Base-by-base conservation (phyloP, 2,888 invertebrate species). In the Rhagophthalmus giganteus region DNA sequence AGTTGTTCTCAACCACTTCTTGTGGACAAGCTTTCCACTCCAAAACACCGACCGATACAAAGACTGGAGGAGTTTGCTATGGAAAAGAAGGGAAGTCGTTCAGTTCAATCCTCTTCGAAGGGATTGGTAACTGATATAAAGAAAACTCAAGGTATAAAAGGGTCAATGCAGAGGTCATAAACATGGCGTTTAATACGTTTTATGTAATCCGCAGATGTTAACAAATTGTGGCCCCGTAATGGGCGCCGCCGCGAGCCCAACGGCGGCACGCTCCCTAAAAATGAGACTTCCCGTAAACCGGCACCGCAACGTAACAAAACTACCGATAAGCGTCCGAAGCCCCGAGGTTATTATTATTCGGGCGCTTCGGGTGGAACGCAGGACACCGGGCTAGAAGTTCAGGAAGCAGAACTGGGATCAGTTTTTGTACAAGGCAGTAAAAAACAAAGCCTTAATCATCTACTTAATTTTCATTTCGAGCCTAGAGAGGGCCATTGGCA, bases 361-460 rank as follows among this genome's bases (percentile, higher is more conserved):
- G 75, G 76, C 63, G 54, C 68, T 74, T 52, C 79, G 79, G 79
- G 81, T 84, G 78, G 87, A 86, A 79, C 83, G 80, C 81, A 82
- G 85, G 79, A 79, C 81, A 63, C 86, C 86, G 76, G 86, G 85
- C 74, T 76, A 61, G 58, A 50, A 73, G 40, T 10, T 10, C 15
- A 81, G 57, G 78, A 79, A 68, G 81, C 83, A 73, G 92, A 92
- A 81, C 78, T 85, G 75, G 90, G 90, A 80, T 91, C 91, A 73
- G 86, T 90, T 67, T 85, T 88, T 80, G 79, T 81, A 73, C 84
- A 84, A 74, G 90, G 90, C 78, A 88, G 89, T 76, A 93, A 90
- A 76, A 93, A 93, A 80, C 90, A 89, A 79, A 94, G 90, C 78
- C 81, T 92, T 78, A 94, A 91, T 77, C 92, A 94, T 82, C 84